A percentile compares a stretch with the other conserved stretches of the same genome.
These are phyloP conservation scores for Acrocephalus scirpaceus DNA, from an alignment of 2,797 vertebrate genomes.

Conservation along the genomic window DNA sequence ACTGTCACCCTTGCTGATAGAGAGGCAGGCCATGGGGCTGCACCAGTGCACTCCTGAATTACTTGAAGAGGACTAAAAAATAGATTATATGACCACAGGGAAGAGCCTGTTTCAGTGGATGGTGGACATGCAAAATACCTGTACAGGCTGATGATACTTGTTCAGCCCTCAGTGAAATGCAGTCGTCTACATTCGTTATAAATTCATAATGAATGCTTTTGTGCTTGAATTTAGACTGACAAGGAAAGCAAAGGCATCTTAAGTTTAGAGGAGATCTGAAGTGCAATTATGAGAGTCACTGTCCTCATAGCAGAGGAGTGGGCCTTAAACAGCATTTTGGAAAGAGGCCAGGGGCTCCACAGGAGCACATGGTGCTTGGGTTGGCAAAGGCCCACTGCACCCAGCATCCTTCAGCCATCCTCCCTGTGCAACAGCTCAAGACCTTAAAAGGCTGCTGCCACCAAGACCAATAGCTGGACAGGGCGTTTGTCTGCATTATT, in stretches of 20 bases:
- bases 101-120: background rate
- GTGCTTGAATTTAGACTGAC: background rate
- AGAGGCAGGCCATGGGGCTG: background rate
- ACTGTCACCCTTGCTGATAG: too few species aligned
- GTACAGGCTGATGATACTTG: accelerated
- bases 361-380: background rate
- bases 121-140: background rate
- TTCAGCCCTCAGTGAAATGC: background rate
- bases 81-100: too few species aligned
- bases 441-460: background rate
- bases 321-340: background rate
- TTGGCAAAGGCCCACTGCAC: background rate
- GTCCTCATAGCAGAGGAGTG: background rate
- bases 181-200: background rate
- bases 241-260: background rate
- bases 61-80: background rate
- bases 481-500: background rate
- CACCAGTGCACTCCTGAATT: background rate
- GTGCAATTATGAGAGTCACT: background rate
- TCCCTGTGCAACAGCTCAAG: background rate
- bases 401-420: background rate
- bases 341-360: background rate
- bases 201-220: background rate
- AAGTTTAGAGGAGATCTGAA: background rate
- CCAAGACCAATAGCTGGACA: background rate